phyloP scores from a whole-genome alignment of 2,888 invertebrate genomes.

The Panopea generosa region DNA sequence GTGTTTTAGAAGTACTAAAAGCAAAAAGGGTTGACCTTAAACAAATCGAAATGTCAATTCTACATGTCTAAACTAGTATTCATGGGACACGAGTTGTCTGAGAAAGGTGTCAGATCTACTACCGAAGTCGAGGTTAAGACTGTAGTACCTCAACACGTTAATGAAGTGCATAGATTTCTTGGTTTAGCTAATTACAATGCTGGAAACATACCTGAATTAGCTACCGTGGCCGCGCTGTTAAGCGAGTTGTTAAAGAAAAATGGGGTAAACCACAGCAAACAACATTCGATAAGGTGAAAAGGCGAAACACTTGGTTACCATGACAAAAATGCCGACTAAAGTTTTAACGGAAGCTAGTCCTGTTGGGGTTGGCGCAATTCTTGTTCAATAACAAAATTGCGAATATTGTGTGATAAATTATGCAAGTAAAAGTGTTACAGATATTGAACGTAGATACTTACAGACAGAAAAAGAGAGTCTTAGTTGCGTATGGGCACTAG shows the following conservation, averaged over 20 bases:
- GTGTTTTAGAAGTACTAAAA: constrained; percentile 39
- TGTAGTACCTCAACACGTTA: constrained; percentile 35
- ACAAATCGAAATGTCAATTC: constrained; percentile 62
- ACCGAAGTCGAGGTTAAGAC: not conserved
- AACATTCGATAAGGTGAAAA: constrained; percentile 30
- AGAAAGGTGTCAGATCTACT: constrained; percentile 38
- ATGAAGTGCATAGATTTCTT: constrained; percentile 28
- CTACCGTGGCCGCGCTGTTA: constrained; percentile 49
- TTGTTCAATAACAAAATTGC: too few species aligned
- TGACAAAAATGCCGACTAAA: constrained; percentile 11
- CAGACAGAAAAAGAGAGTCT: constrained; percentile 49
- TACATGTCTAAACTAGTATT: constrained; percentile 48
- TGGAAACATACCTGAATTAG: constrained; percentile 44
- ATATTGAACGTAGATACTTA: constrained; percentile 48
- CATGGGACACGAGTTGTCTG: constrained; percentile 48
- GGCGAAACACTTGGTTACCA: constrained; percentile 8
- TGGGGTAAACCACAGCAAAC: constrained; percentile 27
- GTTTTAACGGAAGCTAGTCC: constrained; percentile 49
- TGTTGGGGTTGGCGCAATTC: constrained; percentile 34
- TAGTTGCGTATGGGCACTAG: constrained; percentile 64
- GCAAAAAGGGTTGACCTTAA: constrained; percentile 38
- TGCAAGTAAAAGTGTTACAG: constrained; percentile 40
- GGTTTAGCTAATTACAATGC: constrained; percentile 43
- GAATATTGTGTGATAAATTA: constrained; percentile 39
- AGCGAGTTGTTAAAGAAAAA: constrained; percentile 30